Percentiles rank a stretch among this genome's conserved stretches.
These are phyloP conservation scores for Uria aalge DNA, from an alignment of 2,113 vertebrate species.

Conservation along the genomic window DNA sequence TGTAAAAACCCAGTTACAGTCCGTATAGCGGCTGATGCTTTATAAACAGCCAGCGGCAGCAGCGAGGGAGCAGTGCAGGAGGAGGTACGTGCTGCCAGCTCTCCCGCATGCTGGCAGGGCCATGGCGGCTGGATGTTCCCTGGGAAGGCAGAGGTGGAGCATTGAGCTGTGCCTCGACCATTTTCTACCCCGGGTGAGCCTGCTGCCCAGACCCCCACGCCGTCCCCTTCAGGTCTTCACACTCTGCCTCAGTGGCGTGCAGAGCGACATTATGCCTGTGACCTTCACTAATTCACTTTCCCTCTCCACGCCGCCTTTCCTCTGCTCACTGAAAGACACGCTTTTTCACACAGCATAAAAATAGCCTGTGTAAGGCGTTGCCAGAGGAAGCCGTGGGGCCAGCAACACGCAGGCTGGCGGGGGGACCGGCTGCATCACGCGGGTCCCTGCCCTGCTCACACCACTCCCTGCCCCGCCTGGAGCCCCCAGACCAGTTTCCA, in stretches of 20 bases:
- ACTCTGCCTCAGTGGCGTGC: neutral
- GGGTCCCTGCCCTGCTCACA: neutral
- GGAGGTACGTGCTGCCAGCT: neutral
- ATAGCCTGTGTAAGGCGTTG: slow-evolving; percentile 29
- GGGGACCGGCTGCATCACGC: neutral
- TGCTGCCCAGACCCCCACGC: accelerated
- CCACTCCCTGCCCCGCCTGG: neutral
- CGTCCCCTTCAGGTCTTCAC: neutral
- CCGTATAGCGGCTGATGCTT: neutral
- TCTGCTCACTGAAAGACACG: neutral
- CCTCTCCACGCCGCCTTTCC: slow-evolving; percentile 10
- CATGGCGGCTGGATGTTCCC: neutral
- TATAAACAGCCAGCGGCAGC: neutral
- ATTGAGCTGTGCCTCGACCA: neutral
- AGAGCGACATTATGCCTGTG: neutral
- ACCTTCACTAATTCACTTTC: slow-evolving; percentile 60
- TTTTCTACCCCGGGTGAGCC: neutral
- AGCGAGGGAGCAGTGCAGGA: neutral
- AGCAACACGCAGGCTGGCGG: neutral
- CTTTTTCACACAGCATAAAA: slow-evolving; percentile 45
- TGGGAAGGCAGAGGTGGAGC: neutral
- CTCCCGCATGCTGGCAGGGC: slow-evolving; percentile 7
- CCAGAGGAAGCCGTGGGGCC: slow-evolving; percentile 40
- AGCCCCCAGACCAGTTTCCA: neutral
- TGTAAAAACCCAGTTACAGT: neutral